Percentiles rank a stretch among this genome's conserved stretches.
Conservation (phyloP, 53 echinoderm and acorn worm species). For the Holothuria leucospilota region DNA sequence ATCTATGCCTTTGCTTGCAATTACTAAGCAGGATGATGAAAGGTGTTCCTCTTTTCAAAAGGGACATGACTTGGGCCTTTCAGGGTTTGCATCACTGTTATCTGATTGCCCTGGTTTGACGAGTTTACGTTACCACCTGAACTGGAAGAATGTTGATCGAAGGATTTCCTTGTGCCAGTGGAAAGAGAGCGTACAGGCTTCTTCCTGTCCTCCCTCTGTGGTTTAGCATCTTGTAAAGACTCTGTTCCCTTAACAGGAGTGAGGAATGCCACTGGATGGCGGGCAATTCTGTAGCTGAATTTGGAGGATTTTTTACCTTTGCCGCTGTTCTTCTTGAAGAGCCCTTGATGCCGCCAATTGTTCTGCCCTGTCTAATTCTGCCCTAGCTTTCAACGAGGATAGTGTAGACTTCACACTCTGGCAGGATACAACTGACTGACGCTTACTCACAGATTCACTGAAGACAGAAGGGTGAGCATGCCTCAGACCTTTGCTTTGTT, state of each 20-base stretch:
- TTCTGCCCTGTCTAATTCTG: background rate
- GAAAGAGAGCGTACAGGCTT: background rate
- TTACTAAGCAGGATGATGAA: conserved; percentile 19
- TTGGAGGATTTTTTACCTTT: too few relatives aligned
- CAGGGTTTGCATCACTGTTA: background rate
- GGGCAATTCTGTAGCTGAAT: conserved; percentile 46
- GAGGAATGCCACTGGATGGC: conserved; percentile 68
- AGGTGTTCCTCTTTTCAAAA: too few relatives aligned
- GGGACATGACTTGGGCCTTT: conserved; percentile 34
- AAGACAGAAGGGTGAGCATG: conserved; percentile 8
- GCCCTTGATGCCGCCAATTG: too few relatives aligned
- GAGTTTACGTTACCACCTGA: background rate
- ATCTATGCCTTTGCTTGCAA: background rate
- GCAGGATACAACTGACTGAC: background rate
- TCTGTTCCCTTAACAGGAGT: conserved; percentile 14
- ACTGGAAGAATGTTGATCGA: background rate
- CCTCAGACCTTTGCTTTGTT: background rate
- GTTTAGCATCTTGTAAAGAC: background rate
- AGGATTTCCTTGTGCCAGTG: background rate
- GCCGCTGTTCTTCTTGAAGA: too few relatives aligned
- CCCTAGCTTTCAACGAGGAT: background rate
- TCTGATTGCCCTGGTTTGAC: background rate
- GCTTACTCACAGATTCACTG: background rate
- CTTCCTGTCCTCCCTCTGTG: conserved; percentile 7
- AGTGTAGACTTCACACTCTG: background rate